phyloP scores from a whole-genome alignment of 2,888 invertebrate species.

The Liopterus haemorrhoidalis region DNA sequence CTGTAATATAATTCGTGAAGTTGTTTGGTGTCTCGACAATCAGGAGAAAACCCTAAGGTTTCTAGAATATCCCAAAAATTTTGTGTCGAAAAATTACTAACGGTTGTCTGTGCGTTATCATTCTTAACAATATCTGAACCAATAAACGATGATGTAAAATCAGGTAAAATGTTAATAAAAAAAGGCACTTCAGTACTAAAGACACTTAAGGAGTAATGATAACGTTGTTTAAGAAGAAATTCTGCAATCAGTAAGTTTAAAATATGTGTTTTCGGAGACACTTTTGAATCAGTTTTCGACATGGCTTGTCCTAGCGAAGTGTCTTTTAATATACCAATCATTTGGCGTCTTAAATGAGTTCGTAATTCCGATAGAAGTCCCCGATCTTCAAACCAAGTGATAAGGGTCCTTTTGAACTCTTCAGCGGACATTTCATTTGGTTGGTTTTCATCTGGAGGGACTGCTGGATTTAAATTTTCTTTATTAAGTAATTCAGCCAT shows the following conservation, averaged over 20 bases:
- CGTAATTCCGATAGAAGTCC: conserved; percentile 55
- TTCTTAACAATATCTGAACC: background rate
- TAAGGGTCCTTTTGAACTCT: conserved; percentile 54
- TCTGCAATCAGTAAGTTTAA: conserved; percentile 57
- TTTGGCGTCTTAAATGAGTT: conserved; percentile 55
- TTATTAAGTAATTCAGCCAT: conserved; percentile 11
- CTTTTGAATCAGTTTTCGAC: conserved; percentile 38
- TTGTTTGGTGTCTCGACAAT: conserved; percentile 29
- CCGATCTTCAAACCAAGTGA: conserved; percentile 55
- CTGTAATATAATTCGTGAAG: conserved; percentile 31
- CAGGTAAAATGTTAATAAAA: conserved; percentile 50
- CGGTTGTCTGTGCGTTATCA: conserved; percentile 17
- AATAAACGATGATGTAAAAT: conserved; percentile 38
- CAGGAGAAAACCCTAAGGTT: conserved; percentile 35
- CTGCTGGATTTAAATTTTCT: conserved; percentile 34
- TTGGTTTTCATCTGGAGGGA: conserved; percentile 23
- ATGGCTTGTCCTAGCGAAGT: conserved; percentile 45
- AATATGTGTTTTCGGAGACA: conserved; percentile 54
- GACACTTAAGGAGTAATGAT: conserved; percentile 54
- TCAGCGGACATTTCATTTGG: conserved; percentile 41
- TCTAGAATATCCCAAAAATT: conserved; percentile 51
- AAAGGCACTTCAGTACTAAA: conserved; percentile 57
- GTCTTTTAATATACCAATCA: conserved; percentile 52
- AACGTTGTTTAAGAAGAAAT: conserved; percentile 53
- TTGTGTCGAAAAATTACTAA: conserved; percentile 44